Base-by-base conservation (phyloP, 2,113 vertebrate genomes). In the Varanus komodoensis region DNA sequence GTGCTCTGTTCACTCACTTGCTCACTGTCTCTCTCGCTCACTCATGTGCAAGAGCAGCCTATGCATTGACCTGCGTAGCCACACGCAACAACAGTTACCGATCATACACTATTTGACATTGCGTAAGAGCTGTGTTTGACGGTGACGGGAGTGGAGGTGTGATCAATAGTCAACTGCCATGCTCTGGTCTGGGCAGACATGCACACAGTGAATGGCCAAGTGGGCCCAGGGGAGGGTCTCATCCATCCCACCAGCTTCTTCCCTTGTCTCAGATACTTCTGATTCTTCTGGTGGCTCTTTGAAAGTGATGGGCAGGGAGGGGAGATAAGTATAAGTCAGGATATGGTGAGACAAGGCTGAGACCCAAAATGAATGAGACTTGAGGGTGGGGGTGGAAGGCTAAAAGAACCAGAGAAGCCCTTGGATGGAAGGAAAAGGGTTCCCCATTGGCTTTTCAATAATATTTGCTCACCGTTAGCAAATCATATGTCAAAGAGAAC, bases 401-500 rank as follows among this genome's bases (percentile, higher is more conserved):
- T 84, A 84, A 84, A 54, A 68, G 48, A 25, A 48, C 3, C 9
- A 67, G 32, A 73, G 11, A 84, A 89, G 44, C 25, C 29, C 44
- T 79, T 57, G 61, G 74, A 71, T 89, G 21, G 50, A 34, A 89
- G 14, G 61, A n/a, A 74, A 89, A 90, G 87, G 50, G 3, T 77
- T 34, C 87, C 4, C 85, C 54, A 25, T 64, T n/a, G 82, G 23
- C 69, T 1, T 87, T 93, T 81, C 81, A 68, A 9, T 69, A 67
- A 67, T 1, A 0, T 64, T 91, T 92, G n/a, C 61, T 87, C n/a
- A 9, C 75, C 74, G 12, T 32, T 34, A 21, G 38, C 79, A 80
- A 89, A 73, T 68, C 48, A 34, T 17, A 19, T 52, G 23, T 1
- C 17, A 88, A 81, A 83, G 87, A 89, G 52, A 71, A 44, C 61